These are phyloP conservation scores for Phyllostomus discolor DNA, from an alignment of 2,113 vertebrate genomes.

Conservation along the genomic window DNA sequence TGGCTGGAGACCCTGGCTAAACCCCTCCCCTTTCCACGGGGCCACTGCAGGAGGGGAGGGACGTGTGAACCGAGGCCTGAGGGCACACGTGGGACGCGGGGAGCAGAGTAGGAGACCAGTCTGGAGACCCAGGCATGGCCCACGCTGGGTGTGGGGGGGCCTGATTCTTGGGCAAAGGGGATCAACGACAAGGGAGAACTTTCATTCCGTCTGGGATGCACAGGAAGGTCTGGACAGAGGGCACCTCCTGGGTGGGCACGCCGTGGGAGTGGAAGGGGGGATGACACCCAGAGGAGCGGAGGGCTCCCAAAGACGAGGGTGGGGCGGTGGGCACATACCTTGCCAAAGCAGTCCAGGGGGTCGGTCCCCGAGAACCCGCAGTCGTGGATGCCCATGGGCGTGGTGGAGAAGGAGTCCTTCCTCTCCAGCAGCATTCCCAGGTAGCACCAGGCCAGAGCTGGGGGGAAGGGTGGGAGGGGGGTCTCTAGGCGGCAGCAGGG, in stretches of 20 bases:
- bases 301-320: background rate
- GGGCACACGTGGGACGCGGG: background rate
- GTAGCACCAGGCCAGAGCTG: conserved; percentile 88
- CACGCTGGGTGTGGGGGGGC: background rate
- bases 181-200: background rate
- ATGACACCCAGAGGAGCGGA: background rate
- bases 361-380: conserved; percentile 84
- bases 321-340: conserved; percentile 68
- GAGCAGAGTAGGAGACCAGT: background rate
- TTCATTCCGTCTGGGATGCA: background rate
- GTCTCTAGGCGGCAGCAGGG: background rate
- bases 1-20: background rate
- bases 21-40: background rate
- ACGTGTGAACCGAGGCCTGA: too few species aligned
- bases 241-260: background rate
- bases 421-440: conserved; percentile 87
- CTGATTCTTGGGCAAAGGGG: background rate
- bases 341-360: conserved; percentile 84
- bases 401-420: conserved; percentile 82
- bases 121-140: background rate
- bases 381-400: conserved; percentile 85
- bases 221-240: background rate
- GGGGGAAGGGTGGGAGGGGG: background rate
- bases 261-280: rapidly evolving
- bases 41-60: background rate